A percentile compares a stretch with the other conserved stretches of the same genome.
Conservation (phyloP, 2,888 invertebrate genomes). For the Cyaniris semiargus region DNA sequence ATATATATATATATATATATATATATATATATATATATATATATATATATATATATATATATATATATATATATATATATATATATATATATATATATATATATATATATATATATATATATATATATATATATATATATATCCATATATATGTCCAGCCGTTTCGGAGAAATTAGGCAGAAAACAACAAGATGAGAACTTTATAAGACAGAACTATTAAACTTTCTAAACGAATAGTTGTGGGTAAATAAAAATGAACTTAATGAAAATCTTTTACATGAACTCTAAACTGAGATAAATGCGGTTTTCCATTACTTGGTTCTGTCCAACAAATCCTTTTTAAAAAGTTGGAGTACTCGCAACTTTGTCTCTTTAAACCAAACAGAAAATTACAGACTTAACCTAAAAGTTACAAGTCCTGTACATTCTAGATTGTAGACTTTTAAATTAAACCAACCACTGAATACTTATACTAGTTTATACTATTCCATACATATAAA, state of each 20-base stretch:
- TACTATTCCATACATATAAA: not conserved
- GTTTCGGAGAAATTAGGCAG: no score
- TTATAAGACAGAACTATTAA: not conserved
- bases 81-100: no score
- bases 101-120: no score
- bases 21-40: no score
- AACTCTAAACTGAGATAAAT: constrained; percentile 28
- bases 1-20: no score
- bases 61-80: no score
- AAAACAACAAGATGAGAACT: not conserved
- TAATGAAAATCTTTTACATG: constrained; percentile 14
- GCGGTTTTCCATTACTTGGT: constrained; percentile 29
- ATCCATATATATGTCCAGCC: no score
- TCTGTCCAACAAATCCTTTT: constrained; percentile 27
- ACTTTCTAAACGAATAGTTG: not conserved
- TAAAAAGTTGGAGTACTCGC: constrained; percentile 18
- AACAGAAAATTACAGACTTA: constrained; percentile 19
- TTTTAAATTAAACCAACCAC: not conserved
- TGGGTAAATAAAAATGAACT: not conserved
- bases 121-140: no score
- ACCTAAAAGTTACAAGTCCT: not conserved
- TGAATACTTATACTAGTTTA: not conserved
- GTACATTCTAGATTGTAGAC: not conserved
- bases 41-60: no score
- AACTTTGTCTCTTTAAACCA: constrained; percentile 24